Base-by-base conservation (phyloP, 30 jellyfish, hydroid and myxozoan genomes). In the Pelagia noctiluca region DNA sequence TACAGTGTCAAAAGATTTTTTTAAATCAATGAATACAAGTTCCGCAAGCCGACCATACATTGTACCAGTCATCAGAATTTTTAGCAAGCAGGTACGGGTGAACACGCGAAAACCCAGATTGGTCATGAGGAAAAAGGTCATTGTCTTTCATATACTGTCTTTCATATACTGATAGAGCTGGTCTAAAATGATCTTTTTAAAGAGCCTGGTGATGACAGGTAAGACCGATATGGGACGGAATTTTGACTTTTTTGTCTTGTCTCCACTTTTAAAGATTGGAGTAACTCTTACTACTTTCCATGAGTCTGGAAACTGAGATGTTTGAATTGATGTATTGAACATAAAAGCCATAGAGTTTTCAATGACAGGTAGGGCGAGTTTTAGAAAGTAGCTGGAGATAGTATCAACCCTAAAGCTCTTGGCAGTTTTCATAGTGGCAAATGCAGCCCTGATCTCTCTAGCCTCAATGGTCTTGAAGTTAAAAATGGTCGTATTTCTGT, bases 211-310 rank as follows among this genome's bases (percentile, higher is more conserved):
- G 69, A 69, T 10, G 73, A 38, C 18, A 2, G 65, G 82, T 10
- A 69, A 69, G 82, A 63, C 42, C 24, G 75, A 69, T 28, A 10
- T 69, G 30, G 82, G 65, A 28, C 71, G 73, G 35, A 28, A 69
- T 10, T 69, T 69, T 18, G 65, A 69, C 68, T 32, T 63, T 7
- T 69, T 24, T 12, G 63, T 34, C 32, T 38, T 33, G 18, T 69
- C 65, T 16, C 65, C 63, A 38, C 35, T 8, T n/a, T 38, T 28
- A 19, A 33, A 69, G 82, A n/a, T n/a, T n/a, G n/a, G n/a, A n/a
- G n/a, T n/a, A n/a, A n/a, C n/a, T n/a, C n/a, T n/a, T n/a, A n/a
- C 82, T 10, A 69, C 82, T 69, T 69, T 69, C 73, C 82, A 69
- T 1, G 82, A 69, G 82, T 69, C 82, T n/a, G 30, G 72, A 34